A percentile compares a stretch with the other conserved stretches of the same genome.
These are phyloP conservation scores for Villa cingulata DNA, from an alignment of 2,888 invertebrate species.

Conservation along the genomic window DNA sequence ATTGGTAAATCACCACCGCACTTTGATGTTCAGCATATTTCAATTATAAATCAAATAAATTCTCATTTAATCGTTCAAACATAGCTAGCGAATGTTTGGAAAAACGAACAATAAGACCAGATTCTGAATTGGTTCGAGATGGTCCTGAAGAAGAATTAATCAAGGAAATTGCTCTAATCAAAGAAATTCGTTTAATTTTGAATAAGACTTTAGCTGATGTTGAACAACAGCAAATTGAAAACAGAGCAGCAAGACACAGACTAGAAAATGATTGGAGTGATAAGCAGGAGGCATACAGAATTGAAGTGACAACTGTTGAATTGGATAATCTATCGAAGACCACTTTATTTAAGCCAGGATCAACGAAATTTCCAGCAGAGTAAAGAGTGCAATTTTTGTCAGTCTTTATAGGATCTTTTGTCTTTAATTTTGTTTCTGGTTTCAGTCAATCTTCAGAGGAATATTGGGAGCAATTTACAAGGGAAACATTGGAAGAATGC, in stretches of 20 bases:
- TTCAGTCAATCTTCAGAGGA: conserved; percentile 66
- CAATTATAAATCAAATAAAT: too few species aligned
- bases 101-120: conserved; percentile 51
- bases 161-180: conserved; percentile 57
- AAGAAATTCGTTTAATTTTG: conserved; percentile 50
- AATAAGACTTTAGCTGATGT: conserved; percentile 50
- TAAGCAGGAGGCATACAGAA: conserved; percentile 65
- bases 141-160: conserved; percentile 62
- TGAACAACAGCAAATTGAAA: conserved; percentile 54
- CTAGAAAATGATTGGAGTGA: conserved; percentile 88
- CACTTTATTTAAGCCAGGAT: conserved; percentile 66
- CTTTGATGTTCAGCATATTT: too few species aligned
- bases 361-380: conserved; percentile 64
- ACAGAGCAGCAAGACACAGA: conserved; percentile 66
- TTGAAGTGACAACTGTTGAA: conserved; percentile 55
- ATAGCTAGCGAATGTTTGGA: conserved; percentile 57
- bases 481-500: conserved; percentile 59
- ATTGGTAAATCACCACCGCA: too few species aligned
- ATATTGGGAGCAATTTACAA: conserved; percentile 73
- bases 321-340: conserved; percentile 55
- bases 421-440: too few species aligned
- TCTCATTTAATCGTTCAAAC: conserved; percentile 1
- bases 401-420: too few species aligned
- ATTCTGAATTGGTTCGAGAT: conserved; percentile 62
- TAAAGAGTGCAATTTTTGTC: too few species aligned